Conservation (phyloP, 2,797 vertebrate genomes). For the Lithobates sylvaticus region DNA sequence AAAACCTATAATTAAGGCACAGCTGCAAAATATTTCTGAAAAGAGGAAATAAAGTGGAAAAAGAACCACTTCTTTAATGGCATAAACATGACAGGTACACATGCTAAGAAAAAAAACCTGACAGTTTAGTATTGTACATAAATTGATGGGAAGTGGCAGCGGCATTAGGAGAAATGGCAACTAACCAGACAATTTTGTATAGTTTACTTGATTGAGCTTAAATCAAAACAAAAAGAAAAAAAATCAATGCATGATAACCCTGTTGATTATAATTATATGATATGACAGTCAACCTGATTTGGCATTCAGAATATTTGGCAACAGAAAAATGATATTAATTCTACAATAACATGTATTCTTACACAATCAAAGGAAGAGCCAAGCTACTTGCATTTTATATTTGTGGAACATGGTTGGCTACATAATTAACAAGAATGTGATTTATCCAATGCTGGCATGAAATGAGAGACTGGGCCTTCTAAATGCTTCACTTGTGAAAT, state of each 20-base stretch:
- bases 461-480: not conserved
- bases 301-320: slow-evolving; percentile 53
- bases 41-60: slow-evolving; percentile 11
- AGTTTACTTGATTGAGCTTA: slow-evolving; percentile 36
- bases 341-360: slow-evolving; percentile 54
- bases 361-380: slow-evolving; percentile 17
- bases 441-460: not conserved
- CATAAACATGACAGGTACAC: slow-evolving; percentile 28
- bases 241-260: slow-evolving; percentile 37
- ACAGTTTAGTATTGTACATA: slow-evolving; percentile 6
- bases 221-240: slow-evolving; percentile 40
- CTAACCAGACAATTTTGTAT: slow-evolving; percentile 22
- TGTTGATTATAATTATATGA: slow-evolving; percentile 55
- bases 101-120: slow-evolving; percentile 2
- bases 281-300: slow-evolving; percentile 33
- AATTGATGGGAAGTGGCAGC: not conserved
- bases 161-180: slow-evolving; percentile 39
- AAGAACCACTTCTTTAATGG: slow-evolving; percentile 10
- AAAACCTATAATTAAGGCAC: slow-evolving; percentile 30
- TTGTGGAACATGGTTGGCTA: slow-evolving; percentile 20
- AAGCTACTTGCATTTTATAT: slow-evolving; percentile 34
- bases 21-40: slow-evolving; percentile 34
- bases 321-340: slow-evolving; percentile 33
- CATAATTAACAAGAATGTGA: slow-evolving; percentile 32
- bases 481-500: slow-evolving; percentile 18